Percentiles rank a stretch among this genome's conserved stretches.
phyloP scores from a whole-genome alignment of 2,888 invertebrate genomes.

The Ctena decussata region DNA sequence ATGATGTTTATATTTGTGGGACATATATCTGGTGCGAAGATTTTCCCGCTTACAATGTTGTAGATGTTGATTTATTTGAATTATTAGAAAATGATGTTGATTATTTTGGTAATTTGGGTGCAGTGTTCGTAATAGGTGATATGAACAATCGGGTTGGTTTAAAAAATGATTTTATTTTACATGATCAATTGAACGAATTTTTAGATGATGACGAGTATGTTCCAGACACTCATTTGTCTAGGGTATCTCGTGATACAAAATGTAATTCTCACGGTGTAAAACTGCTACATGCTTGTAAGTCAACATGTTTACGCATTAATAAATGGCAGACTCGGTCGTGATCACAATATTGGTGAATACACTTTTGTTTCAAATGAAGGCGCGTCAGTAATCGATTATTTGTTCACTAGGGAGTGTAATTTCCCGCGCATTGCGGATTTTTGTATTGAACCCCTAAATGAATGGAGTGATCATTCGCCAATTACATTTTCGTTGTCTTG shows the following conservation, averaged over 20 bases:
- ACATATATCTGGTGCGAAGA: constrained; percentile 30
- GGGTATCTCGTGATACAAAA: not conserved
- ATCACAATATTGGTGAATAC: constrained; percentile 3
- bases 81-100: constrained; percentile 26
- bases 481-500: not conserved
- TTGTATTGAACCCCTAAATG: not conserved
- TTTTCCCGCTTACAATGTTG: constrained; percentile 26
- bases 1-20: constrained; percentile 14
- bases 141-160: constrained; percentile 30
- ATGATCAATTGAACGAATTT: constrained; percentile 7
- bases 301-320: not conserved
- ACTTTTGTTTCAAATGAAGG: not conserved
- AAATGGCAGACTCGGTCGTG: constrained; percentile 5
- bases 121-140: constrained; percentile 34
- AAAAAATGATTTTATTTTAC: constrained; percentile 19
- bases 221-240: not conserved
- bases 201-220: constrained; percentile 12
- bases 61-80: constrained; percentile 40
- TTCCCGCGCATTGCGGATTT: not conserved
- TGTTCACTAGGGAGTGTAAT: too few relatives aligned
- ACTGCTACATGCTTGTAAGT: not conserved
- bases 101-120: constrained; percentile 24
- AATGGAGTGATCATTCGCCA: constrained; percentile 18
- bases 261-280: constrained; percentile 2
- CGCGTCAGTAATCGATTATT: constrained; percentile 1